Conservation (phyloP, 2,797 vertebrate genomes). For the Amniataba percoides region DNA sequence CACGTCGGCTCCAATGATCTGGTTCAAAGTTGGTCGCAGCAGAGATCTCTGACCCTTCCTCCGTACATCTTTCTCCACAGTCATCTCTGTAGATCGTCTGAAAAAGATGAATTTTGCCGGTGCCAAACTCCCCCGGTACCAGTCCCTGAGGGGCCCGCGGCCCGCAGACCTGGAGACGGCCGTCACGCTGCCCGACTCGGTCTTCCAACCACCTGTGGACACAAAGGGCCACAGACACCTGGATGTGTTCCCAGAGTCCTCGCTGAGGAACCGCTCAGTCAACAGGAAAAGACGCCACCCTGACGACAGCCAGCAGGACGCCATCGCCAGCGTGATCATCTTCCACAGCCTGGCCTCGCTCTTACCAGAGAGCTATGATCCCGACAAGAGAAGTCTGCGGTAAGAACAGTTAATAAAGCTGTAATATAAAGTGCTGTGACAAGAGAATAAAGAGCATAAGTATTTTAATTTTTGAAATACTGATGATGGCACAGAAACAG, state of each 20-base stretch:
- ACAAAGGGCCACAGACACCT: slow-evolving; percentile 79
- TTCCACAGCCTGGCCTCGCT: slow-evolving; percentile 93
- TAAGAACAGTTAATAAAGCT: slow-evolving; percentile 54
- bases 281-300: slow-evolving; percentile 88
- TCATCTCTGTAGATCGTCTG: slow-evolving; percentile 94
- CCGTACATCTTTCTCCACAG: slow-evolving; percentile 71
- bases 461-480: background rate
- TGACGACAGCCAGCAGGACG: slow-evolving; percentile 86
- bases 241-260: slow-evolving; percentile 79
- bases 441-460: background rate
- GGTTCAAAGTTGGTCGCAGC: background rate
- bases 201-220: slow-evolving; percentile 85
- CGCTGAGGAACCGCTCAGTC: slow-evolving; percentile 74
- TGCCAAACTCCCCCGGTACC: slow-evolving; percentile 91
- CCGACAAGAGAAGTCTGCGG: slow-evolving; percentile 95
- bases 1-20: background rate
- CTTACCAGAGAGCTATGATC: slow-evolving; percentile 92
- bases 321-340: slow-evolving; percentile 94
- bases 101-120: slow-evolving; percentile 92
- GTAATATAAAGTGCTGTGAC: background rate
- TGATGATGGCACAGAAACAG: background rate
- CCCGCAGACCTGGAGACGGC: slow-evolving; percentile 91
- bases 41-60: background rate
- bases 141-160: slow-evolving; percentile 89
- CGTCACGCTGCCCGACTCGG: slow-evolving; percentile 90